These are phyloP conservation scores for Xerus inauris DNA, from an alignment of 2,113 vertebrate species.

Conservation along the genomic window DNA sequence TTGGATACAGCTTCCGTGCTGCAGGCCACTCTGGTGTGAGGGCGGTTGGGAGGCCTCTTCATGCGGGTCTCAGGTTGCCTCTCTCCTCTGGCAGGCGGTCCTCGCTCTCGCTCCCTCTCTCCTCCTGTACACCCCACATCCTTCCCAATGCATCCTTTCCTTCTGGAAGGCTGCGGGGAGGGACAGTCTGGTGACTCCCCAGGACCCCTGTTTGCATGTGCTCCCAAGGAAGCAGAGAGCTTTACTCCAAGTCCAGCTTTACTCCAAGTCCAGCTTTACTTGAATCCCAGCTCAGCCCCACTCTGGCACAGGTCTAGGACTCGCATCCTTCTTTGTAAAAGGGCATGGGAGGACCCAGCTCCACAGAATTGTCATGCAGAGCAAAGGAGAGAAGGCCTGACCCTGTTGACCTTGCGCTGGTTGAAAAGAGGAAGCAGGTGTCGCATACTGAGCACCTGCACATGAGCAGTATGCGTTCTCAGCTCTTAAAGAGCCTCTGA, in stretches of 20 bases:
- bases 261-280: too few species aligned
- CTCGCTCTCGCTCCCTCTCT: background rate
- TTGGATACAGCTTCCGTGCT: background rate
- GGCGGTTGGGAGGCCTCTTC: background rate
- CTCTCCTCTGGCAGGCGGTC: accelerated
- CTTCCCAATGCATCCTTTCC: accelerated
- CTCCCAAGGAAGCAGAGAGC: background rate
- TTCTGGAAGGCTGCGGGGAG: background rate
- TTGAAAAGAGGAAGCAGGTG: accelerated
- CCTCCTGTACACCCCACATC: accelerated
- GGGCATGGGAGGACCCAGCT: too few species aligned
- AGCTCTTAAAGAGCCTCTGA: background rate
- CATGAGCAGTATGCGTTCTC: accelerated
- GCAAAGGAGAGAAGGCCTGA: background rate
- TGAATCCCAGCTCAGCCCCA: background rate
- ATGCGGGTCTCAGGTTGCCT: accelerated
- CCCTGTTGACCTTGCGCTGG: accelerated
- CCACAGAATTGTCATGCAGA: accelerated
- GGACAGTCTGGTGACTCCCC: accelerated
- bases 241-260: too few species aligned
- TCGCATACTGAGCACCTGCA: accelerated
- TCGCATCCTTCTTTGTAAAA: background rate
- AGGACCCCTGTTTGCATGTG: background rate
- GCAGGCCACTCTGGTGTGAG: accelerated
- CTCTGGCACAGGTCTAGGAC: background rate